Percentiles rank a stretch among this genome's conserved stretches.
Conservation (phyloP, 2,113 vertebrate species). For the Montifringilla adamsi region DNA sequence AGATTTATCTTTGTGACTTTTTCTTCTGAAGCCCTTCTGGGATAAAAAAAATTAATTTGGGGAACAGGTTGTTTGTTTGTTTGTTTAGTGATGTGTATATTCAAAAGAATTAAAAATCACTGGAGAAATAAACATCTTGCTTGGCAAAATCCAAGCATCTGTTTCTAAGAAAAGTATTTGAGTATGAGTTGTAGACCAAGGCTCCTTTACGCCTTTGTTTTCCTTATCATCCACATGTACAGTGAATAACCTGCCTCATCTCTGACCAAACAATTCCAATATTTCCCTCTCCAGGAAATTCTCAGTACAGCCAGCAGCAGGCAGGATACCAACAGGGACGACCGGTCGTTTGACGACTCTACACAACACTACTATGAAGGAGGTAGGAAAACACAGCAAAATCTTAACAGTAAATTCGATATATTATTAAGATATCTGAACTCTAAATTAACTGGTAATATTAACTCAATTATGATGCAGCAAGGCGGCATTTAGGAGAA, state of each 20-base stretch:
- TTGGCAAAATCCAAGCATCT: background rate
- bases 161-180: background rate
- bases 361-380: too few species aligned
- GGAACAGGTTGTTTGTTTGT: background rate
- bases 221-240: background rate
- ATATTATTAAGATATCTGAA: too few species aligned
- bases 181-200: background rate
- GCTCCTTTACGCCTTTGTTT: background rate
- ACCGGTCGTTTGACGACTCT: too few species aligned
- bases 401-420: too few species aligned
- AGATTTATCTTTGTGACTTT: background rate
- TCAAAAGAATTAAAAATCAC: background rate
- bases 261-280: background rate
- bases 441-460: too few species aligned
- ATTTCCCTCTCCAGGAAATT: slow-evolving; percentile 76
- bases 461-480: too few species aligned
- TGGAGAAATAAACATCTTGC: background rate
- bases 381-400: too few species aligned
- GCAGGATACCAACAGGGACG: slow-evolving; percentile 89
- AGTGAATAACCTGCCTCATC: background rate
- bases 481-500: too few species aligned
- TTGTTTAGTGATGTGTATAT: background rate
- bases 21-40: background rate
- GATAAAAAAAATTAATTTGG: background rate
- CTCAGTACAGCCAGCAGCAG: slow-evolving; percentile 93